These are phyloP conservation scores for Sternarchorhynchus goeldii DNA, from an alignment of 2,797 vertebrate genomes.

Conservation along the genomic window DNA sequence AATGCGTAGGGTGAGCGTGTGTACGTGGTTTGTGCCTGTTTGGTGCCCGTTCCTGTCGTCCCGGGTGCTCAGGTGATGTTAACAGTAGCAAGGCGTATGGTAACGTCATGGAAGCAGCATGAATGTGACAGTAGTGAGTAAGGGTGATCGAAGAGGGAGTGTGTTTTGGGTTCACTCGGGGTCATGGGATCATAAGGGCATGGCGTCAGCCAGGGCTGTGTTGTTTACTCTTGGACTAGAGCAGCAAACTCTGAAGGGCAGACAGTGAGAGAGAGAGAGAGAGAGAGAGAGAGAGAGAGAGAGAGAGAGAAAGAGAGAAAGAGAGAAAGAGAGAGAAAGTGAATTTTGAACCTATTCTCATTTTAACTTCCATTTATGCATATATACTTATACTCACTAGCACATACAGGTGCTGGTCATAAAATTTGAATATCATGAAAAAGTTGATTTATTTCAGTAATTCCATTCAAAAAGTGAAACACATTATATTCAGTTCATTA, in stretches of 20 bases:
- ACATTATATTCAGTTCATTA: too few species aligned
- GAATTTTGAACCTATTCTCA: neutral
- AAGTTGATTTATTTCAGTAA: too few species aligned
- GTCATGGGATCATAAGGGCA: slow-evolving; percentile 31
- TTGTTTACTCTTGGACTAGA: slow-evolving; percentile 87
- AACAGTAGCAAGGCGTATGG: slow-evolving; percentile 2
- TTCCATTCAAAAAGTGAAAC: too few species aligned
- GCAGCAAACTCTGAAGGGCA: slow-evolving; percentile 86
- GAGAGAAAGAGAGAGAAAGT: slow-evolving; percentile 47
- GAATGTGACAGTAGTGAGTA: slow-evolving; percentile 44
- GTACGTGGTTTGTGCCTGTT: slow-evolving; percentile 20
- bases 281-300: slow-evolving; percentile 44
- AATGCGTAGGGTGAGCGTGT: slow-evolving; percentile 49
- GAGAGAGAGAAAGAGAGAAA: neutral
- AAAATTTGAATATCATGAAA: too few species aligned
- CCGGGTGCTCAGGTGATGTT: slow-evolving; percentile 27
- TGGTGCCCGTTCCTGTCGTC: slow-evolving; percentile 11
- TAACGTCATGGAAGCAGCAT: neutral
- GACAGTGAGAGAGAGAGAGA: slow-evolving; percentile 55
- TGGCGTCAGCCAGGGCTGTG: slow-evolving; percentile 59
- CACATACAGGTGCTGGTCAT: too few species aligned
- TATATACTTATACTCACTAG: too few species aligned
- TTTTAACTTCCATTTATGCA: too few species aligned
- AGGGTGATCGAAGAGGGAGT: slow-evolving; percentile 33
- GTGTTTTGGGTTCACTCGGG: slow-evolving; percentile 13